Evolutionary conservation across 2,797 vertebrate species (phyloP), one percentile per base, ranked within the genome.

Genomic region (Aeoliscus strigatus): DNA sequence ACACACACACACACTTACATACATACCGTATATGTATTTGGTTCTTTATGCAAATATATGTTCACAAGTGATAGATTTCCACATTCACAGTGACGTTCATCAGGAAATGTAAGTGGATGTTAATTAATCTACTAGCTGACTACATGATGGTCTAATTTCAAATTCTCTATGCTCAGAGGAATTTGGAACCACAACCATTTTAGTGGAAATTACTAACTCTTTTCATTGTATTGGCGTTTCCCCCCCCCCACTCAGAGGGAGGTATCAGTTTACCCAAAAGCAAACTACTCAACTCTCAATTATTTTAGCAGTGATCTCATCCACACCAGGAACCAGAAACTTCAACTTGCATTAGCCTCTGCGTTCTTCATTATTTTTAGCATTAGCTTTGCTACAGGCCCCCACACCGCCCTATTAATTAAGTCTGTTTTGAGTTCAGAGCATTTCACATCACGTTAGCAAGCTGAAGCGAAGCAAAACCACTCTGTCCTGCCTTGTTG

Each of bases 271-370:
- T 68, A 79, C 75, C 51, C 23, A 27, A 40, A 40, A 74, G 51
- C 53, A 83, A 86, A 87, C 84, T 59, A 63, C 78, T 76, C 81
- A 75, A 83, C 80, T 79, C 81, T 66, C 69, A 59, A 66, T 44
- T 69, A 74, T 73, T 84, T 88, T 80, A 84, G 50, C 68, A 30
- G 54, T 39, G 46, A 74, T 66, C 52, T 82, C 76, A 78, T 77
- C 57, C 61, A 73, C 60, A 59, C 50, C 47, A 66, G 74, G 55
- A 51, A 66, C 69, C 58, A 43, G 15, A 59, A 36, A 27, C 40
- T n/a, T 73, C 63, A 44, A 17, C 26, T 55, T 60, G 63, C 59
- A 67, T 73, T 70, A 70, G 57, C 78, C 27, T 27, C 38, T 8
- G 26, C 27, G 10, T 66, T 65, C 52, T 41, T 62, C 53, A 35